These are phyloP conservation scores for Parasteatoda tepidariorum DNA, from an alignment of 1,140 invertebrate genomes.

Conservation along the genomic window DNA sequence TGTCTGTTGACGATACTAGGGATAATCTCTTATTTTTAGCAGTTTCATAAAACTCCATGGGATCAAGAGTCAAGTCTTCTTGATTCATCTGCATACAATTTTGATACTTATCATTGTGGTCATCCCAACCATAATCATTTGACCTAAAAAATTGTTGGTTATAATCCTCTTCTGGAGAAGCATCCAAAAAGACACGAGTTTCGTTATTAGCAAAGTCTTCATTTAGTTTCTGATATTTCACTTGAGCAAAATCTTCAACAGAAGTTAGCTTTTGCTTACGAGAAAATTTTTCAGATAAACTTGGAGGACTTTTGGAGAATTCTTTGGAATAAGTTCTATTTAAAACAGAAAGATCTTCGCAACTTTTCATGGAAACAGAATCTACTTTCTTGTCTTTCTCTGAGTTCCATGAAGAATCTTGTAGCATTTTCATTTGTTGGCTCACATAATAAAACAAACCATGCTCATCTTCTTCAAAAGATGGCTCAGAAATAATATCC, in stretches of 20 bases:
- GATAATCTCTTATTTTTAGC: slow-evolving; percentile 26
- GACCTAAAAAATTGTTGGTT: neutral
- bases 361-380: neutral
- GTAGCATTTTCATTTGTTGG: slow-evolving; percentile 41
- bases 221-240: slow-evolving; percentile 44
- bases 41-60: slow-evolving; percentile 28
- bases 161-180: neutral
- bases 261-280: slow-evolving; percentile 42
- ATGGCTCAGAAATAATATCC: slow-evolving; percentile 52
- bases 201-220: slow-evolving; percentile 2
- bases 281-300: neutral
- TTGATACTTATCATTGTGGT: no score
- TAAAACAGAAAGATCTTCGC: no score
- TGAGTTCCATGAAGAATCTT: slow-evolving; percentile 10
- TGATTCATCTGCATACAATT: no score
- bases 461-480: slow-evolving; percentile 57
- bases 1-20: slow-evolving; percentile 20
- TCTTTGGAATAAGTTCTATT: no score
- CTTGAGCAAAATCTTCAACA: slow-evolving; percentile 35
- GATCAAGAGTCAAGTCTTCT: slow-evolving; percentile 24
- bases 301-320: neutral
- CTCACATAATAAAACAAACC: slow-evolving; percentile 52
- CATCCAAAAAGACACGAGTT: neutral
- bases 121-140: neutral
- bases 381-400: slow-evolving; percentile 11